Base-by-base conservation (phyloP, 2,113 vertebrate genomes). In the Gallinago paraguaiae region DNA sequence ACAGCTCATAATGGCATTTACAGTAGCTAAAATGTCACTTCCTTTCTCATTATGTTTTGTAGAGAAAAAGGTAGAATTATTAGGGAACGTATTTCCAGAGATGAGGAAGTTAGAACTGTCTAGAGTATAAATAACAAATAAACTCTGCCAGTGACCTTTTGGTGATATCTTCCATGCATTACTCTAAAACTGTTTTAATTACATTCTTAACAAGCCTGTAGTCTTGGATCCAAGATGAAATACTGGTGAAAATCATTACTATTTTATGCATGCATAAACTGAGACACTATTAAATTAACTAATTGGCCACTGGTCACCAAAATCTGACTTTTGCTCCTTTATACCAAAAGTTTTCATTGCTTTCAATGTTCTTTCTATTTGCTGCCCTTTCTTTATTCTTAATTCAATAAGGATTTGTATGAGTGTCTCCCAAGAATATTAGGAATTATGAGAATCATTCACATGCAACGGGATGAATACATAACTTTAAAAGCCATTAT, bases 1-100 rank as follows among this genome's bases (percentile, higher is more conserved):
- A 81, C 51, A 67, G 59, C 68, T 93, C 60, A 78, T 92, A 96
- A 94, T 96, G 90, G 77, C 75, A 95, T 96, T 96, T 97, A 64
- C 85, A 81, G 35, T 75, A 86, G 39, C 48, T 92, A 41, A 95
- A 96, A 95, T 61, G 78, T 95, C 77, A 96, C 45, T 87, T 91
- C 45, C 91, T 91, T 94, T 82, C 48, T 65, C 10, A 63, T 88
- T n/a, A 65, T 37, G 17, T 76, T 94, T 93, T 39, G 17, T 13
- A 80, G 31, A 76, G 22, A 69, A 87, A 89, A 87, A 72, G 4
- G 30, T 57, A 57, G 45, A 91, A 69, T 87, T 87, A 50, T 72
- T 65, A 69, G 18, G 41, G 15, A 87, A 89, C 1, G 0, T n/a
- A 60, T 86, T 89, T 79, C 74, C 15, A 60, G 27, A 65, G 16